Percentiles rank a stretch among this genome's conserved stretches.
phyloP scores from a whole-genome alignment of 2,797 vertebrate species.

The Urophycis tenuis region DNA sequence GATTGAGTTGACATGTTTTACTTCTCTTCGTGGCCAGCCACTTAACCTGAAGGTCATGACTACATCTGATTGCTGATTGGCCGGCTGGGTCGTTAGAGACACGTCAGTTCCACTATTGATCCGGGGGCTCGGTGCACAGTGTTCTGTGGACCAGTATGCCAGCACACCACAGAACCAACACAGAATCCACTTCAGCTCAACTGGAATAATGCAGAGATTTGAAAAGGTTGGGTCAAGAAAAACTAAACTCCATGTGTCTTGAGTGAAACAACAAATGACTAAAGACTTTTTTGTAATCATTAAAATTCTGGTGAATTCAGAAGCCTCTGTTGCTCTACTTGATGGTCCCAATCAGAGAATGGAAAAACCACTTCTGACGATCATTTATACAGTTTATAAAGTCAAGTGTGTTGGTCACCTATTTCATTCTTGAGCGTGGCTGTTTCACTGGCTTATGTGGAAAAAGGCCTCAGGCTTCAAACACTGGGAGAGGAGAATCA shows the following conservation, averaged over 20 bases:
- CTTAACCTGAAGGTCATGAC: slow-evolving; percentile 44
- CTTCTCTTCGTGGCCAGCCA: slow-evolving; percentile 31
- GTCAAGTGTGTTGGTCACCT: slow-evolving; percentile 12
- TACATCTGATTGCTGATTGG: slow-evolving; percentile 31
- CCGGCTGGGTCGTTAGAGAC: slow-evolving; percentile 30
- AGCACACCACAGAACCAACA: neutral
- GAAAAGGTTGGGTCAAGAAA: too few relatives aligned
- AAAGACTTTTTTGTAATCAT: neutral
- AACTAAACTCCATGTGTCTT: too few relatives aligned
- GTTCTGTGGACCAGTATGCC: neutral
- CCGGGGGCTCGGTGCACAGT: neutral
- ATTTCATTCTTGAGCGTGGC: slow-evolving; percentile 42
- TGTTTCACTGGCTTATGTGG: slow-evolving; percentile 71
- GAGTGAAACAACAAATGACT: neutral
- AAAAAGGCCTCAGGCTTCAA: slow-evolving; percentile 66
- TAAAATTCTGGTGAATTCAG: neutral
- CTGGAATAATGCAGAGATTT: too few relatives aligned
- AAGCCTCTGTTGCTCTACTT: neutral
- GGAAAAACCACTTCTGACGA: too few relatives aligned
- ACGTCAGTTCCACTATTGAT: slow-evolving; percentile 53
- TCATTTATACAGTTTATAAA: slow-evolving; percentile 6
- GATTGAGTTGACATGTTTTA: neutral
- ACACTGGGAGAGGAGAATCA: slow-evolving; percentile 62
- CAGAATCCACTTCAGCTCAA: neutral
- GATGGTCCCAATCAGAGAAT: too few relatives aligned